Base-by-base conservation (phyloP, 1,140 invertebrate species). In the Eriocheir sinensis region DNA sequence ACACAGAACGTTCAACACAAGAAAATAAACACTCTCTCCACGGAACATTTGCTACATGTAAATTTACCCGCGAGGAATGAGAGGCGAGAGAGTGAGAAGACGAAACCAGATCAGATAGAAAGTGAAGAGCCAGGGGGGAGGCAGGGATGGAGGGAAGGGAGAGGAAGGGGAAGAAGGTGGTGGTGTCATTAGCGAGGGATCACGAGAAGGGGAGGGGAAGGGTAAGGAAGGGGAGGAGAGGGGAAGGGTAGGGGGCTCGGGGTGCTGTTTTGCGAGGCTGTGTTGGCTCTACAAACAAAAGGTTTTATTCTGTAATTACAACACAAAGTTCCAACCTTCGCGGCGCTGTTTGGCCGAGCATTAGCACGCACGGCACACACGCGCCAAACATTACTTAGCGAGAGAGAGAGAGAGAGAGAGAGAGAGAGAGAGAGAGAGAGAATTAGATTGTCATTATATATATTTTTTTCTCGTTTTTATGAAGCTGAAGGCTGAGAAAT, bases 291-390 rank as follows among this genome's bases (percentile, higher is more conserved):
- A 83, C 40, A 86, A 85, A 93, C 92, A 93, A 93, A 93, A 92
- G 34, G n/a, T 48, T 93, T 93, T 86, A 93, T 85, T 93, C 92
- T 53, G 92, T 86, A 93, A 93, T 93, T 93, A 93, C 92, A 93
- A 34, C 41, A 86, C 92, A 93, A 93, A 93, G 92, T 60, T 60
- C 41, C 41, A 88, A 38, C 83, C 81, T 53, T 93, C 92, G 83
- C 27, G 34, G 41, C 41, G 92, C 81, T 93, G 92, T 93, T 92
- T 93, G 92, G 83, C 34, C 72, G 80, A 32, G 92, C 92, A 93
- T 93, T 93, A 93, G 92, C 92, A 86, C 41, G 41, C 30, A 83
- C 34, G 34, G 92, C 86, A 81, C 86, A 93, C 48, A 93, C 21
- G 34, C 81, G 81, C 80, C 81, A 21, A 12, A 53, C 41, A 60